phyloP scores from a whole-genome alignment of 2,888 invertebrate genomes.

The Hypena proboscidalis region DNA sequence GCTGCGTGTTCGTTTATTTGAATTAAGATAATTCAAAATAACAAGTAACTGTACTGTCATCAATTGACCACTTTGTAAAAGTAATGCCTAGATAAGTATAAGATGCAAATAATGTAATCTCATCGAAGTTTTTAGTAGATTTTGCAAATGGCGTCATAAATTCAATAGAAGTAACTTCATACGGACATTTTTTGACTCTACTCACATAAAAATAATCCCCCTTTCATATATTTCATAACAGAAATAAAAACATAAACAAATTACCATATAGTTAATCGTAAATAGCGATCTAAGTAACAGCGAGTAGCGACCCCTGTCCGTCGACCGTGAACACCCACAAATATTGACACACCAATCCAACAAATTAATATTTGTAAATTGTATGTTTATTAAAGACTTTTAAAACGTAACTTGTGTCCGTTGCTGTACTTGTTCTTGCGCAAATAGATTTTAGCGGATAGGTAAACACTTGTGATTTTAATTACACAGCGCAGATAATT shows the following conservation, averaged over 20 bases:
- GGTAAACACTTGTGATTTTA: conserved; percentile 1
- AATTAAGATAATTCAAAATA: no score
- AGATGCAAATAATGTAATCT: no score
- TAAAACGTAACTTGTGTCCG: conserved; percentile 41
- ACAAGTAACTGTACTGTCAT: no score
- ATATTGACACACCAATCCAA: conserved; percentile 70
- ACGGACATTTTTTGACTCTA: no score
- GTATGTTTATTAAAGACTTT: conserved; percentile 57
- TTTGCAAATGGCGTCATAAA: no score
- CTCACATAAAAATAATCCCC: no score
- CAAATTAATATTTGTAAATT: conserved; percentile 70
- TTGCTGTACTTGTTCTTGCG: neutral
- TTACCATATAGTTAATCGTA: conserved; percentile 12
- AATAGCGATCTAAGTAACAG: conserved; percentile 7
- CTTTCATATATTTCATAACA: neutral
- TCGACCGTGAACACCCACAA: conserved; percentile 62
- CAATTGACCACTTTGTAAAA: no score
- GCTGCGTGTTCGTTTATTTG: no score
- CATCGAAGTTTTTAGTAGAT: no score
- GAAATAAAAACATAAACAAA: conserved; percentile 9
- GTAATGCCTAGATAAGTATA: no score
- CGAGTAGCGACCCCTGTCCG: conserved; percentile 51
- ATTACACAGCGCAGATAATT: neutral
- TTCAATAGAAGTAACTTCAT: no score
- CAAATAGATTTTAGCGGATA: conserved; percentile 5